Percentiles rank a stretch among this genome's conserved stretches.
Conservation (phyloP, 2,797 vertebrate genomes). For the Apodemus agrarius region DNA sequence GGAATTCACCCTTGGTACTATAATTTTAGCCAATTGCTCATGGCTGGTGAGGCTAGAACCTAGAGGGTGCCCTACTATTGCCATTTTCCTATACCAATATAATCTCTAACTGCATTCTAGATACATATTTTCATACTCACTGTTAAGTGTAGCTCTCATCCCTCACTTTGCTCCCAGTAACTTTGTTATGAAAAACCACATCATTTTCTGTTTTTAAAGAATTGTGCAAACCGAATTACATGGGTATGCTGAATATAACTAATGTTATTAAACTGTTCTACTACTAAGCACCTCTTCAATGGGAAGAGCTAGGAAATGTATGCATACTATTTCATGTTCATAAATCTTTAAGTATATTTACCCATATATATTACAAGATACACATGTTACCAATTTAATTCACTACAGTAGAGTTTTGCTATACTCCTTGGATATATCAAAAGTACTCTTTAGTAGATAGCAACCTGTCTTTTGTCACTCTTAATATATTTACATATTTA, state of each 20-base stretch:
- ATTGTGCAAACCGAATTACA: neutral
- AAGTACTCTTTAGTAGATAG: neutral
- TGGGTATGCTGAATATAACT: neutral
- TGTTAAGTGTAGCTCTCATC: neutral
- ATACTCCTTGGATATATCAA: neutral
- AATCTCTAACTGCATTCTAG: no score
- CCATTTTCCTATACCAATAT: neutral
- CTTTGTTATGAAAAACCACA: neutral
- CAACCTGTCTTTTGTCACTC: neutral
- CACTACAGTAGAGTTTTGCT: neutral
- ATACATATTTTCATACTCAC: neutral
- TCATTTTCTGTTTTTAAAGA: neutral
- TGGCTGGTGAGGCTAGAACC: neutral
- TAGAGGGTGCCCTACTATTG: neutral
- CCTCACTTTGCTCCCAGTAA: neutral
- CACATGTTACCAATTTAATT: neutral
- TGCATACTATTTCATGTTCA: neutral
- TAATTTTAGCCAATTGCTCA: neutral
- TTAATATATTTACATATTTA: neutral
- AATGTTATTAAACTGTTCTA: neutral
- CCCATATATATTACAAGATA: neutral
- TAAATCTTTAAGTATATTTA: neutral
- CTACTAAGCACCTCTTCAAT: neutral
- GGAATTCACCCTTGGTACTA: neutral
- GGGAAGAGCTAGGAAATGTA: neutral